Conservation (phyloP, 2,113 vertebrate species). For the Xiphophorus maculatus region DNA sequence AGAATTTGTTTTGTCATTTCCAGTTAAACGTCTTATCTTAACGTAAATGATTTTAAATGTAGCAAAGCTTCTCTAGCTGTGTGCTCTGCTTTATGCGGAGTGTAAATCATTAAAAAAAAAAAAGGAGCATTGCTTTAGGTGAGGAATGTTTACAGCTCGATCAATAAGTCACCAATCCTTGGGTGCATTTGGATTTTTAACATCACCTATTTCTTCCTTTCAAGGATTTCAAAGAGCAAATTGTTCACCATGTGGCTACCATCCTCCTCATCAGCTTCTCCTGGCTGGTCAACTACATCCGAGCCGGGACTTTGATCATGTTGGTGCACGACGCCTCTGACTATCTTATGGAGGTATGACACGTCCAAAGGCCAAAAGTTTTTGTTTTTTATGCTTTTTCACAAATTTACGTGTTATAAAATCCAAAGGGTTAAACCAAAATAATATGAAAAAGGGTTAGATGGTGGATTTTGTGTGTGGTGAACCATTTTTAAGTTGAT, state of each 20-base stretch:
- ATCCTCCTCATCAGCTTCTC: constrained; percentile 93
- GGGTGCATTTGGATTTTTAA: neutral
- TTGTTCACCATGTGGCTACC: constrained; percentile 93
- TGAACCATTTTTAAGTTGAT: no score
- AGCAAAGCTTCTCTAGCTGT: neutral
- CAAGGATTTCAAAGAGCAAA: constrained; percentile 95
- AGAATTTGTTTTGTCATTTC: constrained; percentile 17
- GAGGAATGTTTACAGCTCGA: constrained; percentile 38
- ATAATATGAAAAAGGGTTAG: no score
- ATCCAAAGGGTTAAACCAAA: no score
- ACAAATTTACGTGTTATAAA: no score
- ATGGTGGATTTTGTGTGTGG: no score
- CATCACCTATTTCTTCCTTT: neutral
- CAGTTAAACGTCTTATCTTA: neutral
- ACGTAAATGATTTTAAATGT: neutral
- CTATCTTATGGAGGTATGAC: constrained; percentile 90
- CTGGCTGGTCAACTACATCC: constrained; percentile 93
- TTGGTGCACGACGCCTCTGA: constrained; percentile 90
- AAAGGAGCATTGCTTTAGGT: constrained; percentile 20
- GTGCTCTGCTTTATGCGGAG: neutral
- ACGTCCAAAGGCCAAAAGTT: neutral
- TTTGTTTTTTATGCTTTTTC: no score
- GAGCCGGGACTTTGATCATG: constrained; percentile 93
- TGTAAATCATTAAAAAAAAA: constrained; percentile 59
- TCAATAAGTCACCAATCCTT: constrained; percentile 54